phyloP scores from a whole-genome alignment of 2,797 vertebrate species.

The Pogonophryne albipinna region DNA sequence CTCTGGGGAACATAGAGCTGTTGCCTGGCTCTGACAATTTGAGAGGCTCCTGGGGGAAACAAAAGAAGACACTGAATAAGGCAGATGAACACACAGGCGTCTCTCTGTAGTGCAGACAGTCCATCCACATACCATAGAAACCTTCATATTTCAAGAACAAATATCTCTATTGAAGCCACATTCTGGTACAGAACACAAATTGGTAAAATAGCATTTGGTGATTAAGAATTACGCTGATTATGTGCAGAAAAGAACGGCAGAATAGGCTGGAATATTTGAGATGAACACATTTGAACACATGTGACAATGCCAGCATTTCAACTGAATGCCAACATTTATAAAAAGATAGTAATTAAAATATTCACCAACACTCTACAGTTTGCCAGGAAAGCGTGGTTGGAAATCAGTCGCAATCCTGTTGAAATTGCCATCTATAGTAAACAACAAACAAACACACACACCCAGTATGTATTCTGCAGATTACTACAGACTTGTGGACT shows the following conservation, averaged over 20 bases:
- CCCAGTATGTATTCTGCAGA: constrained; percentile 48
- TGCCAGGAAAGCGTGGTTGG: constrained; percentile 61
- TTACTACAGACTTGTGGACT: constrained; percentile 29
- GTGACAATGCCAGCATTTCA: constrained; percentile 55
- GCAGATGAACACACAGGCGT: constrained; percentile 57
- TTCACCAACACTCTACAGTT: constrained; percentile 35
- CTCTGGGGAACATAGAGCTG: constrained; percentile 82
- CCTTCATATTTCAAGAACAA: constrained; percentile 32
- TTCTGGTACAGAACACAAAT: constrained; percentile 20
- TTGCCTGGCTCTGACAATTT: constrained; percentile 83
- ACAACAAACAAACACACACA: constrained; percentile 62
- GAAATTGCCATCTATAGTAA: constrained; percentile 51
- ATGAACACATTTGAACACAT: constrained; percentile 56
- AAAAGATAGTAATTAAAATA: constrained; percentile 57
- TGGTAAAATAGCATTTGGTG: constrained; percentile 11
- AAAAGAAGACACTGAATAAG: constrained; percentile 60
- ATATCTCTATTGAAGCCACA: constrained; percentile 43
- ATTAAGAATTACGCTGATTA: background rate
- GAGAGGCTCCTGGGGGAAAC: constrained; percentile 81
- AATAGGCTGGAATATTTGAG: constrained; percentile 47
- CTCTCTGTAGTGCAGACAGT: constrained; percentile 46
- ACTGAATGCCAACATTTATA: constrained; percentile 53
- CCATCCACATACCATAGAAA: constrained; percentile 41
- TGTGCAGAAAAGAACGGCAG: constrained; percentile 20
- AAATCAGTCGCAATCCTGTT: constrained; percentile 60